Conservation (phyloP, 2,113 vertebrate species). For the Hoplias malabaricus region DNA sequence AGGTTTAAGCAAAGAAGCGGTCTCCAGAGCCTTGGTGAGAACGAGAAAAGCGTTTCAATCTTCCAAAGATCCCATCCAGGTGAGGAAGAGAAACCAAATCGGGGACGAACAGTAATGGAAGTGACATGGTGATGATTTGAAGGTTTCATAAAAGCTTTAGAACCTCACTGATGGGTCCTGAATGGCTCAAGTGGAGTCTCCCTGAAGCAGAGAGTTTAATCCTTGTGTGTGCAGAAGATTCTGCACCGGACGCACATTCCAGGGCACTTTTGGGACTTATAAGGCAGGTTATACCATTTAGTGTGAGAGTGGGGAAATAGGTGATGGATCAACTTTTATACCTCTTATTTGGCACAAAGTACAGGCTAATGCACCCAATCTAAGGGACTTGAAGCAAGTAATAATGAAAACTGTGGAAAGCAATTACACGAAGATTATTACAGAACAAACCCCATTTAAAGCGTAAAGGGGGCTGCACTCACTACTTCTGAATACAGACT, state of each 20-base stretch:
- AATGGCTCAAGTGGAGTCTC: not conserved
- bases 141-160: not conserved
- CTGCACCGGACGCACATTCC: not conserved
- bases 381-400: not conserved
- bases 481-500: not conserved
- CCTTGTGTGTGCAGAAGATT: not conserved
- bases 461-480: not conserved
- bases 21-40: not conserved
- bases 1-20: not conserved
- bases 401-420: not conserved
- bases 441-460: not conserved
- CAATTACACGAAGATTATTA: not conserved
- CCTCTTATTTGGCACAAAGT: not conserved
- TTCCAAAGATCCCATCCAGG: not conserved
- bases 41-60: not conserved
- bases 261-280: not conserved
- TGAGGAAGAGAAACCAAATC: not conserved
- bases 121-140: not conserved
- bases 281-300: not conserved
- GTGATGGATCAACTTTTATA: not conserved
- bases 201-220: not conserved
- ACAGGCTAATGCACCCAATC: not conserved
- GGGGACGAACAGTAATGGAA: not conserved
- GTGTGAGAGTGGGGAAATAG: not conserved
- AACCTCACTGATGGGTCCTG: not conserved